Percentiles rank a stretch among this genome's conserved stretches.
phyloP scores from a whole-genome alignment of 2,113 vertebrate genomes.

The Dasypus novemcinctus region DNA sequence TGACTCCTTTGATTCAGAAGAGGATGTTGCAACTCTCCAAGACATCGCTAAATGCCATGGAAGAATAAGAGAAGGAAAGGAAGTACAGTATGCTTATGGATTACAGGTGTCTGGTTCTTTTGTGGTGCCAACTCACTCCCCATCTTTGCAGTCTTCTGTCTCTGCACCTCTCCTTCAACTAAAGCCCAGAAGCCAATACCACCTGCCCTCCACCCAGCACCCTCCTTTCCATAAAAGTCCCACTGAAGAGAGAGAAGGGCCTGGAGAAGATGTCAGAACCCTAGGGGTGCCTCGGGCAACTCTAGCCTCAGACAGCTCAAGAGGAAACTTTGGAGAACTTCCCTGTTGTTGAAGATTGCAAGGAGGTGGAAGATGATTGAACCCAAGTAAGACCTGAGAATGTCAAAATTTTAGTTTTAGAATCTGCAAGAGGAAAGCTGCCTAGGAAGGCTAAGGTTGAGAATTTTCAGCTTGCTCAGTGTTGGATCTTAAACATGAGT shows the following conservation, averaged over 20 bases:
- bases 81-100: too few species aligned
- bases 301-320: rapidly evolving
- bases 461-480: not conserved
- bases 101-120: not conserved
- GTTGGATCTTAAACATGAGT: not conserved
- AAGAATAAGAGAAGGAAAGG: not conserved
- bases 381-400: not conserved
- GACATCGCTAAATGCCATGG: not conserved
- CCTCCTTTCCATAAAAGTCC: not conserved
- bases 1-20: not conserved
- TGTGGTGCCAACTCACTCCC: not conserved
- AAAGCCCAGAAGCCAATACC: not conserved
- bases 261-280: not conserved
- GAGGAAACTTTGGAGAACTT: not conserved
- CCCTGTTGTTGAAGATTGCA: not conserved
- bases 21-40: not conserved
- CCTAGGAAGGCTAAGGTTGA: too few species aligned
- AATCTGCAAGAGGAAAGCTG: not conserved
- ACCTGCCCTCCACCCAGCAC: not conserved
- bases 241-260: not conserved
- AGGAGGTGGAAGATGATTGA: not conserved
- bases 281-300: too few species aligned
- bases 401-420: not conserved
- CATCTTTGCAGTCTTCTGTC: not conserved
- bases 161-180: not conserved